Percentiles rank a stretch among this genome's conserved stretches.
Evolutionary conservation across 2,888 invertebrate species (phyloP).

Genomic region (Temnothorax rugatulus): DNA sequence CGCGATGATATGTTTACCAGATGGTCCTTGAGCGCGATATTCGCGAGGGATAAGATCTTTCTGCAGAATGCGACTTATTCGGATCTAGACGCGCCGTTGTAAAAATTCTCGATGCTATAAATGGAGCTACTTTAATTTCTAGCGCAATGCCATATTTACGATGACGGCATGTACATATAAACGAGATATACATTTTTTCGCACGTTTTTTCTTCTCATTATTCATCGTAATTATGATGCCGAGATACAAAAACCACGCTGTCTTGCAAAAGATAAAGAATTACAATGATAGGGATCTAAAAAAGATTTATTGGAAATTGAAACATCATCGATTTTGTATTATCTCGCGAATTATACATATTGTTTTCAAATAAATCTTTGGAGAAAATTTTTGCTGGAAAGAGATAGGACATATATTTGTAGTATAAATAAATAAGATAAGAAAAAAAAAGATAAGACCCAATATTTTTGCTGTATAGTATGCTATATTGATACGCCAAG

Average conservation of each 20-base stretch:
- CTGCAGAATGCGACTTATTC: constrained; percentile 15
- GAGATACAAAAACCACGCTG: not conserved
- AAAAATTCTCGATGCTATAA: constrained; percentile 3
- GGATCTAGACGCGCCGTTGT: not conserved
- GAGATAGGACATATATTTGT: not conserved
- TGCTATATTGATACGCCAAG: no score
- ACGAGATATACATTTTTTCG: not conserved
- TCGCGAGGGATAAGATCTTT: constrained; percentile 1
- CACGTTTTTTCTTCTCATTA: not conserved
- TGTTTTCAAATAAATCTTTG: not conserved
- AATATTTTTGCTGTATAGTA: no score
- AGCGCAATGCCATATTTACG: not conserved
- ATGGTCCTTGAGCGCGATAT: constrained; percentile 18
- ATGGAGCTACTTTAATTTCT: constrained; percentile 26
- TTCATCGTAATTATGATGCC: not conserved
- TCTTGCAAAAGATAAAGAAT: not conserved
- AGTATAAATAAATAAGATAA: not conserved
- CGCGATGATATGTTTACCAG: not conserved
- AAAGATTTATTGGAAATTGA: constrained; percentile 1
- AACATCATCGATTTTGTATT: not conserved
- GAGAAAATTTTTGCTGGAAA: not conserved
- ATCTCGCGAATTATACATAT: not conserved
- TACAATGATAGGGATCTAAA: not conserved
- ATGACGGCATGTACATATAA: not conserved
- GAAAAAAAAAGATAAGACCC: not conserved